A percentile compares a stretch with the other conserved stretches of the same genome.
phyloP scores from a whole-genome alignment of 2,888 invertebrate genomes.

The Meandrusa payeni region DNA sequence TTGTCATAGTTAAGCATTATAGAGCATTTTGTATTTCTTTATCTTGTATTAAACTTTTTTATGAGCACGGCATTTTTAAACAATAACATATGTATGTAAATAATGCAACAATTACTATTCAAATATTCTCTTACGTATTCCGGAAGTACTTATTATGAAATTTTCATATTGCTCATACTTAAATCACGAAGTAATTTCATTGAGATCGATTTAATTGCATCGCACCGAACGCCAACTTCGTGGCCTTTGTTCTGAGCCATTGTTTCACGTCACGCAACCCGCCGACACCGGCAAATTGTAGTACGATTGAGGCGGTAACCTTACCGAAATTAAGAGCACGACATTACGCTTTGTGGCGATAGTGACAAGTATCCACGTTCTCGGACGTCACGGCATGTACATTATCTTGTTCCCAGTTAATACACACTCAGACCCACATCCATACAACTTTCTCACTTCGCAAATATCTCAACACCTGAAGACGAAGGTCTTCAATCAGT shows the following conservation, averaged over 20 bases:
- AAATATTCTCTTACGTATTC: too few relatives aligned
- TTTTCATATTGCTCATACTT: neutral
- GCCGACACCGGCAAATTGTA: slow-evolving; percentile 36
- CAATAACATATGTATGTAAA: too few relatives aligned
- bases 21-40: too few relatives aligned
- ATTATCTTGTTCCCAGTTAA: too few relatives aligned
- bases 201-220: slow-evolving; percentile 26
- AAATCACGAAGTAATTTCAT: slow-evolving; percentile 24
- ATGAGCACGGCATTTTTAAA: too few relatives aligned
- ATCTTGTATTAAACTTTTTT: too few relatives aligned
- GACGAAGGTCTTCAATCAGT: too few relatives aligned
- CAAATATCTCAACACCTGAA: too few relatives aligned
- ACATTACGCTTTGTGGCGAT: slow-evolving; percentile 37
- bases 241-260: slow-evolving; percentile 41
- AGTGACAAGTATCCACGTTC: slow-evolving; percentile 35
- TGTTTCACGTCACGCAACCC: slow-evolving; percentile 47
- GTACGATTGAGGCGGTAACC: slow-evolving; percentile 48
- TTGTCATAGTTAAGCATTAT: too few relatives aligned
- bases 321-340: slow-evolving; percentile 59
- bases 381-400: slow-evolving; percentile 21
- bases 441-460: too few relatives aligned
- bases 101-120: too few relatives aligned
- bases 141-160: neutral
- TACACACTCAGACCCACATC: too few relatives aligned
- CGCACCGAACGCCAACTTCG: slow-evolving; percentile 25